Percentiles rank a stretch among this genome's conserved stretches.
Conservation (phyloP, 2,113 vertebrate genomes). For the Forbesichthys agassizii region DNA sequence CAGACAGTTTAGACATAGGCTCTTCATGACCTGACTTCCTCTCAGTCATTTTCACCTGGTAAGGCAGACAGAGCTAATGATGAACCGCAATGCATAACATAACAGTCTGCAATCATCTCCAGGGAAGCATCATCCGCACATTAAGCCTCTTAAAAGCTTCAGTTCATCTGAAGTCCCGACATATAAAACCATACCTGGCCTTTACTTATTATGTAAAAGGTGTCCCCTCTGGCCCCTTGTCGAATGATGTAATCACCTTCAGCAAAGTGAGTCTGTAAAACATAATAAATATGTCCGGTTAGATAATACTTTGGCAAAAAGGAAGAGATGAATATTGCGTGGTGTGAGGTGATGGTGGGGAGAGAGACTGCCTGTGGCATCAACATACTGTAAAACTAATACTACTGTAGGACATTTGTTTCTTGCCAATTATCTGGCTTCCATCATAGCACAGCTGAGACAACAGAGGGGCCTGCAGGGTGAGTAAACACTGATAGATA, state of each 20-base stretch:
- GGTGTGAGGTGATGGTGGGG: no score
- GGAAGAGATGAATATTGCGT: no score
- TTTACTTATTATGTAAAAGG: slow-evolving; percentile 76
- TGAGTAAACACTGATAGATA: no score
- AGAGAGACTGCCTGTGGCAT: not conserved
- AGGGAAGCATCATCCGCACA: slow-evolving; percentile 27
- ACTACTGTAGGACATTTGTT: slow-evolving; percentile 5
- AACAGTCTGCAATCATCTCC: slow-evolving; percentile 31
- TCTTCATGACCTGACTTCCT: slow-evolving; percentile 63
- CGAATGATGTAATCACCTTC: slow-evolving; percentile 74
- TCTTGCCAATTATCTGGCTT: not conserved
- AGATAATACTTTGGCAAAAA: not conserved
- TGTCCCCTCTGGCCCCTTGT: slow-evolving; percentile 72
- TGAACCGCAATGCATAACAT: slow-evolving; percentile 4
- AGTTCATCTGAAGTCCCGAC: slow-evolving; percentile 12
- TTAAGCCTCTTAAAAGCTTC: slow-evolving; percentile 25
- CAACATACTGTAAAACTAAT: not conserved
- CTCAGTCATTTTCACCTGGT: slow-evolving; percentile 75
- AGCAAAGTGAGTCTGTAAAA: slow-evolving; percentile 63
- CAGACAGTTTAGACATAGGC: slow-evolving; percentile 64
- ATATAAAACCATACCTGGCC: slow-evolving; percentile 72
- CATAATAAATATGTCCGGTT: not conserved
- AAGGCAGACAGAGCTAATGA: slow-evolving; percentile 7
- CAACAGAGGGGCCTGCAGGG: not conserved
- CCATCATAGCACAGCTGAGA: not conserved